Evolutionary conservation across 2,797 vertebrate genomes (phyloP), one percentile per base, ranked within the genome.

Genomic region (Limnodromus scolopaceus): DNA sequence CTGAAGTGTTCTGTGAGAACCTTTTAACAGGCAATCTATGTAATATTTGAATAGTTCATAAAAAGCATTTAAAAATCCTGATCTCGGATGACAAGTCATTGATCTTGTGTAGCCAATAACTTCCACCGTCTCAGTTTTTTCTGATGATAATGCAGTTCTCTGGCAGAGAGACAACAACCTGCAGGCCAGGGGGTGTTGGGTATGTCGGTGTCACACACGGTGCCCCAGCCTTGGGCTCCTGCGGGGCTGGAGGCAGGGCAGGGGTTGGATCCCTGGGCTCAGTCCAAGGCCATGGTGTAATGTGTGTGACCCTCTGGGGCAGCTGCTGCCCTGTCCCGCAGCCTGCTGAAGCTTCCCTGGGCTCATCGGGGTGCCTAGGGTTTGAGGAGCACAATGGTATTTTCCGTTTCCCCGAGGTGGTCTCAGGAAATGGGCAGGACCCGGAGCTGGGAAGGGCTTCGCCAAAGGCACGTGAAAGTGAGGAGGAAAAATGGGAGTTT

Each of bases 81-180:
- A 17, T 80, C 27, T 84, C 24, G 3, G 41, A 18, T 58, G 8
- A 74, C 32, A 36, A 54, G 60, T 14, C 3, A 6, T 18, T 48
- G 91, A 11, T 79, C 10, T 61, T 38, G 3, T 5, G 24, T 34
- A 4, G 34, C 9, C 30, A 0, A 1, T 9, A 71, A 8, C 39
- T 63, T 46, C 3, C 11, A 0, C 16, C 0, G 0, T 30, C 53
- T 49, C 2, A 0, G 5, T 13, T n/a, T 30, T 24, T 20, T 1
- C 7, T 1, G 65, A 1, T 18, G 1, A 8, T 1, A 11, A 1
- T 0, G 2, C 34, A 6, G 0, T 5, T 60, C 18, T 12, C 8
- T 8, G 19, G 19, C 30, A 23, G 43, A 20, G 68, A 20, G 38
- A 25, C 55, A 27, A 4, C 19, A 12, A 16, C 5, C 10, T 4